phyloP scores from a whole-genome alignment of 2,113 vertebrate species.

The Callocephalon fimbriatum region DNA sequence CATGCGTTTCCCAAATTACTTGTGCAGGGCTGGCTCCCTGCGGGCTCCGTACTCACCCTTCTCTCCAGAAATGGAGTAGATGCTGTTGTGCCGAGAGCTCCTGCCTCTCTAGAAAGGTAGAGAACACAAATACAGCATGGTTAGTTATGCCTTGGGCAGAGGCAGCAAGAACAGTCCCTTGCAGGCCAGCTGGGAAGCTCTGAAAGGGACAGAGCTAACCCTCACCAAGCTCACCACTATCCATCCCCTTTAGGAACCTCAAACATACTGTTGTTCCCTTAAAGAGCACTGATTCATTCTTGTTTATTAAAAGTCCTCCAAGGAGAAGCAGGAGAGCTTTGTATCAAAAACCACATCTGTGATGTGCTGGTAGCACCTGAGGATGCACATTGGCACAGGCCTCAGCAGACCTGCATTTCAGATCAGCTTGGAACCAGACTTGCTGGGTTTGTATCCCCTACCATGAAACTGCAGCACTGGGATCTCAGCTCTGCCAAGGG shows the following conservation, averaged over 20 bases:
- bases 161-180: background rate
- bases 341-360: background rate
- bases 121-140: background rate
- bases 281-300: background rate
- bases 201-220: background rate
- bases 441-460: fast-evolving
- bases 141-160: background rate
- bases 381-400: background rate
- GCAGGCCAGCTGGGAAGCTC: background rate
- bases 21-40: background rate
- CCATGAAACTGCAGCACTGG: fast-evolving
- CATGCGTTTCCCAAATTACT: fast-evolving
- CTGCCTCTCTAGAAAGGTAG: background rate
- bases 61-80: conserved; percentile 24
- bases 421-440: fast-evolving
- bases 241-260: background rate
- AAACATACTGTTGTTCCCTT: background rate
- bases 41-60: conserved; percentile 29
- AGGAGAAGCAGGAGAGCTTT: background rate
- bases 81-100: conserved; percentile 59
- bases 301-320: background rate
- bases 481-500: background rate
- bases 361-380: fast-evolving
- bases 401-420: background rate
- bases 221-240: background rate